Conservation (phyloP, 1,140 invertebrate species). For the Hylaeus volcanicus region DNA sequence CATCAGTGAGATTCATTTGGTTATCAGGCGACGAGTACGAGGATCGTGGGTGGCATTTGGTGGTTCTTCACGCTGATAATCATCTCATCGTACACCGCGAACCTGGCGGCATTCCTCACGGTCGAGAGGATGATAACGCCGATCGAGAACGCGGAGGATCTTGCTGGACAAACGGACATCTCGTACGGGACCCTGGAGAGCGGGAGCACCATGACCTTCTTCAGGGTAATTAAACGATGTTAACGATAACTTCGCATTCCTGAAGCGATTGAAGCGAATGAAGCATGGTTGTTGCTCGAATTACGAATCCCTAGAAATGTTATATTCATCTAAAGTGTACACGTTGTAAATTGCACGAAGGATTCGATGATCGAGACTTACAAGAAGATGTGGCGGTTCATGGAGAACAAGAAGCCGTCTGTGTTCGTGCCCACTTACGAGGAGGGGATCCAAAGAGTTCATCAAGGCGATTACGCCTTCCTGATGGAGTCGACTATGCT, state of each 20-base stretch:
- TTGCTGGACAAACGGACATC: slow-evolving; percentile 91
- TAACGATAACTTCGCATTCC: no score
- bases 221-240: slow-evolving; percentile 82
- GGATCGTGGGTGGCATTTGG: slow-evolving; percentile 90
- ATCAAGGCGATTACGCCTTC: slow-evolving; percentile 92
- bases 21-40: slow-evolving; percentile 85
- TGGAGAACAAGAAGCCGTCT: slow-evolving; percentile 87
- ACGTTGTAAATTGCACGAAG: slow-evolving; percentile 65
- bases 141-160: slow-evolving; percentile 91
- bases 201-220: slow-evolving; percentile 91
- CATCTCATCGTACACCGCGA: slow-evolving; percentile 94
- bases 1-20: background rate
- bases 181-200: slow-evolving; percentile 89
- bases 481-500: slow-evolving; percentile 97
- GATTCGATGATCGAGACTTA: slow-evolving; percentile 92
- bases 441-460: slow-evolving; percentile 90
- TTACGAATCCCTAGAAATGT: no score
- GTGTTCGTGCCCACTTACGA: slow-evolving; percentile 88
- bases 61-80: slow-evolving; percentile 95
- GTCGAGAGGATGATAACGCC: slow-evolving; percentile 93
- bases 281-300: no score
- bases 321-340: background rate
- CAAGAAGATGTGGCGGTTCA: slow-evolving; percentile 93
- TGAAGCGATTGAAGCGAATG: no score
- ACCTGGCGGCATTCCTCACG: slow-evolving; percentile 92